Evolutionary conservation across 2,888 invertebrate species (phyloP), one percentile per base, ranked within the genome.

Genomic region (Glyphotaelius pellucidus): DNA sequence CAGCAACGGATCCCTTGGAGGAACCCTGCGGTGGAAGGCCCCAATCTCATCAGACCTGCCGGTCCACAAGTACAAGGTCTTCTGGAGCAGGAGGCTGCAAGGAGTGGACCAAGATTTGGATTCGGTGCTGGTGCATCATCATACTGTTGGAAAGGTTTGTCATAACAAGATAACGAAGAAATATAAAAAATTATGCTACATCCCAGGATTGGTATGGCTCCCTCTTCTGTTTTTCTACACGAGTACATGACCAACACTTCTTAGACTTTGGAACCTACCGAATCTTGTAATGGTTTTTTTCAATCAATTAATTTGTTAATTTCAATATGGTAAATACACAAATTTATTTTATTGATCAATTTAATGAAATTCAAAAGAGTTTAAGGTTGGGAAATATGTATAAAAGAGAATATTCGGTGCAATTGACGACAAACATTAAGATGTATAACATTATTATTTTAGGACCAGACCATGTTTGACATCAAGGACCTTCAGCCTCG

Each of bases 21-120:
- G 97, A 1, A 96, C 96, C 94, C 94, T 98, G n/a, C 96, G 96
- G 90, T 98, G 98, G 98, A 96, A 96, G 89, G 97, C 97, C 25
- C 97, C 98, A 0, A 95, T 96, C 84, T 98, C 98, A 83, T 98
- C 98, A 0, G 98, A 98, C 94, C 95, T 98, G 84, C 98, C 98
- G 0, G 96, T 98, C 87, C 96, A 96, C 92, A 96, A 96, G 94
- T 98, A 98, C 94, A 97, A 97, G 94, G 97, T 98, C 7, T 97
- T 97, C 94, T 98, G 98, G 97, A 98, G 98, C 93, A 95, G 97
- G 89, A 96, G 97, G 47, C 96, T 98, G 0, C 96, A 96, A 92
- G 97, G 97, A 0, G 95, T 96, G 12, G 95, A 96, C 19, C 96
- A 96, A 3, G 96, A 96, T 85, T 94, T 97, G 92, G 96, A 97